These are phyloP conservation scores for Cololabis saira DNA, from an alignment of 2,113 vertebrate genomes.

Conservation along the genomic window DNA sequence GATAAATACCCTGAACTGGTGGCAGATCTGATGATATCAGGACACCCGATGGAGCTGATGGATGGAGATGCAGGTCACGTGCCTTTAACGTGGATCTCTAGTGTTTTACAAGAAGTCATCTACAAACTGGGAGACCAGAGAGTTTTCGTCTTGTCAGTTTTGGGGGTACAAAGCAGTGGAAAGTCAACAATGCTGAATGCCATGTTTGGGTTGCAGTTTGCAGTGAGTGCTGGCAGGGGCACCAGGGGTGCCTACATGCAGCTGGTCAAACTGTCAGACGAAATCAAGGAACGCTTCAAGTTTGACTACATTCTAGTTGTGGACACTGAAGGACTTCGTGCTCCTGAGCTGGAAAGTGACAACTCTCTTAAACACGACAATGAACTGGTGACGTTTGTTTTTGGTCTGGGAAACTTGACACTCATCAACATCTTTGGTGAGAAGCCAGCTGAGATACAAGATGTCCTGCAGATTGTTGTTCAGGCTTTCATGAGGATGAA, in stretches of 20 bases:
- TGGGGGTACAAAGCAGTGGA: slow-evolving; percentile 82
- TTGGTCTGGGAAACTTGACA: slow-evolving; percentile 59
- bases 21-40: slow-evolving; percentile 81
- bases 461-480: slow-evolving; percentile 60
- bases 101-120: slow-evolving; percentile 78
- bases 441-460: slow-evolving; percentile 60
- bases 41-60: slow-evolving; percentile 84
- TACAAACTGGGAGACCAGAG: slow-evolving; percentile 75
- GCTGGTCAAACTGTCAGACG: slow-evolving; percentile 48
- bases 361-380: slow-evolving; percentile 8
- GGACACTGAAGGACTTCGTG: slow-evolving; percentile 60
- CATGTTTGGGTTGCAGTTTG: slow-evolving; percentile 79
- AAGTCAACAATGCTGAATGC: slow-evolving; percentile 82
- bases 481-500: slow-evolving; percentile 68
- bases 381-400: slow-evolving; percentile 54
- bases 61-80: slow-evolving; percentile 84
- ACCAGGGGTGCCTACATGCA: slow-evolving; percentile 82
- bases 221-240: slow-evolving; percentile 79
- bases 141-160: slow-evolving; percentile 84
- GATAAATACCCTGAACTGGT: slow-evolving; percentile 67
- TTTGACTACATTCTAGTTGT: slow-evolving; percentile 32
- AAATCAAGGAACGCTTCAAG: slow-evolving; percentile 15
- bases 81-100: slow-evolving; percentile 80
- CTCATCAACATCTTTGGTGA: slow-evolving; percentile 61
- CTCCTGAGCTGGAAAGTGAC: slow-evolving; percentile 38